Evolutionary conservation across 2,888 invertebrate species (phyloP).

Genomic region (Pyrrhia umbra): DNA sequence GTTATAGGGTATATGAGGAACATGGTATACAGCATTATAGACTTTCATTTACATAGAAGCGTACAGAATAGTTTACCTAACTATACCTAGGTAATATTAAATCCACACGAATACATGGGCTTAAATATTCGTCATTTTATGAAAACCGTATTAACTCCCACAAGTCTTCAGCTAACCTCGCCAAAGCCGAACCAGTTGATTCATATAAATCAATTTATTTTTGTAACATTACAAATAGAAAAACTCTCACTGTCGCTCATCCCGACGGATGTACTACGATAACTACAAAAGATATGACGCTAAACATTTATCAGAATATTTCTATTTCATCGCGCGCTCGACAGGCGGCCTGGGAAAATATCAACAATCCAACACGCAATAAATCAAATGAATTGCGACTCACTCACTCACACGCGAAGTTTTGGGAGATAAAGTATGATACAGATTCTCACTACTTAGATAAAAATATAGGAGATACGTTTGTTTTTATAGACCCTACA

Average conservation of each 20-base stretch:
- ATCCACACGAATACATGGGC: not conserved
- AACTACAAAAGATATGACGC: slow-evolving; percentile 18
- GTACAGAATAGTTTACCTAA: no score
- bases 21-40: no score
- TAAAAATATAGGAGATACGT: slow-evolving; percentile 9
- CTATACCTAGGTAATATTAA: not conserved
- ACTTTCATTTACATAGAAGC: no score
- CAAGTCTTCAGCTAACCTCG: slow-evolving; percentile 13
- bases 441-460: not conserved
- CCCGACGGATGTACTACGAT: slow-evolving; percentile 19
- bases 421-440: slow-evolving; percentile 15
- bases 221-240: slow-evolving; percentile 38
- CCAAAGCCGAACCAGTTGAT: slow-evolving; percentile 36
- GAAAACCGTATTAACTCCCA: not conserved
- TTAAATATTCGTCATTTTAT: slow-evolving; percentile 4
- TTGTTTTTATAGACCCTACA: slow-evolving; percentile 15
- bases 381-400: slow-evolving; percentile 53
- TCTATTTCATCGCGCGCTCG: slow-evolving; percentile 39
- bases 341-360: slow-evolving; percentile 40
- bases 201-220: slow-evolving; percentile 47
- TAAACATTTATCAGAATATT: slow-evolving; percentile 44
- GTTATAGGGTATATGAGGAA: no score
- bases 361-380: slow-evolving; percentile 54
- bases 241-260: slow-evolving; percentile 27
- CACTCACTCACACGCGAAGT: slow-evolving; percentile 31